Percentiles rank a stretch among this genome's conserved stretches.
Evolutionary conservation across 2,113 vertebrate species (phyloP).

Genomic region (Phaetusa simplex): DNA sequence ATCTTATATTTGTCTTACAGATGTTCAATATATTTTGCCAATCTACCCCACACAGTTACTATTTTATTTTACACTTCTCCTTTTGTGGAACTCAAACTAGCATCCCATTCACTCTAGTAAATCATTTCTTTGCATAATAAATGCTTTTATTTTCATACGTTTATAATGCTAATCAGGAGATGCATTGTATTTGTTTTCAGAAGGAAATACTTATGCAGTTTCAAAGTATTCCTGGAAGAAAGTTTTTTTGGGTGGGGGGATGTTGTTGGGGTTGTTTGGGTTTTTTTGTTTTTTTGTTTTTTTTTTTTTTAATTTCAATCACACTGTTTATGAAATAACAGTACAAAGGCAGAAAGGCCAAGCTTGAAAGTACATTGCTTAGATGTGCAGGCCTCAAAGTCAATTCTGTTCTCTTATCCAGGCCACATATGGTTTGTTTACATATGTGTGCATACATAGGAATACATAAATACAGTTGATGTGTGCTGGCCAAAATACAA

Average conservation of each 20-base stretch:
- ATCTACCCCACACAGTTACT: background rate
- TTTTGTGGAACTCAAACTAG: background rate
- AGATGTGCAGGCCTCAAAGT: background rate
- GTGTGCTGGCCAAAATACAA: background rate
- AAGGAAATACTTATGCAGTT: background rate
- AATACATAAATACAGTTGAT: background rate
- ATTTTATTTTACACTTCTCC: background rate
- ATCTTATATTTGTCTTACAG: background rate
- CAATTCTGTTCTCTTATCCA: background rate
- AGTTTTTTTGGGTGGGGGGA: background rate
- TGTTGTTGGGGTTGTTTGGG: background rate
- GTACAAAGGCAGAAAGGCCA: background rate
- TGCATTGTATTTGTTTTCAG: background rate
- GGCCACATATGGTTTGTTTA: background rate
- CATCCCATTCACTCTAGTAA: background rate
- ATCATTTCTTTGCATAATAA: background rate
- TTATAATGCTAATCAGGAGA: background rate
- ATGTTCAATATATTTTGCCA: background rate
- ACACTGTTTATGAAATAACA: background rate
- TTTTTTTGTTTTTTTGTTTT: background rate
- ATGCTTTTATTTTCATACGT: background rate
- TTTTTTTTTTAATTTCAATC: background rate
- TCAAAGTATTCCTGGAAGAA: background rate
- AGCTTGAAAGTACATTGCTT: background rate
- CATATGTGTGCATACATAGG: accelerated